Conservation (phyloP, 2,888 invertebrate species). For the Tricholauxania praeusta region DNA sequence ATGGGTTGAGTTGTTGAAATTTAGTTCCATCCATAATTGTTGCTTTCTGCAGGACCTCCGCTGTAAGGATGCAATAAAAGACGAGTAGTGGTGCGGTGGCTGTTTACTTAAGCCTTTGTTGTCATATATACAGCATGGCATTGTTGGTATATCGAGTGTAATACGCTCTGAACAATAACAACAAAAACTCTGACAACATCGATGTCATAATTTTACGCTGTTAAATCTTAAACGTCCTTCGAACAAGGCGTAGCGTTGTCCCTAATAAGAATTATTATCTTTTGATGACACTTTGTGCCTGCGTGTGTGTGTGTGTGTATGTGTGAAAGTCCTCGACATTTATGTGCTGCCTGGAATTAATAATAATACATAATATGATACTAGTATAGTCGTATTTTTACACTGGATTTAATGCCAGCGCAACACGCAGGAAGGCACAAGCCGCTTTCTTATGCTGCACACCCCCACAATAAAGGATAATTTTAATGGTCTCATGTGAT, state of each 20-base stretch:
- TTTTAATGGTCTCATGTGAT: conserved; percentile 26
- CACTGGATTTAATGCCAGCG: conserved; percentile 14
- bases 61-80: too few species aligned
- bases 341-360: conserved; percentile 24
- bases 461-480: neutral
- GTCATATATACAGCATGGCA: conserved; percentile 8
- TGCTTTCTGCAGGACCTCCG: too few species aligned
- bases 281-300: conserved; percentile 41
- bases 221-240: conserved; percentile 27
- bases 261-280: conserved; percentile 41
- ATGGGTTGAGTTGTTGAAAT: neutral
- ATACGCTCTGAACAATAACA: conserved; percentile 8
- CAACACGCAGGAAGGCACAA: conserved; percentile 6
- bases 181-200: conserved; percentile 6
- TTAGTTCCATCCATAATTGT: too few species aligned
- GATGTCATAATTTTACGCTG: conserved; percentile 26
- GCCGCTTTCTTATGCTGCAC: neutral
- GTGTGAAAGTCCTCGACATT: neutral
- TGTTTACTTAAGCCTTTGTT: conserved; percentile 31
- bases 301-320: neutral
- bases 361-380: conserved; percentile 18
- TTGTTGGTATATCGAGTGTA: neutral
- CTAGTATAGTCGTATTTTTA: neutral
- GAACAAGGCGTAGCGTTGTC: conserved; percentile 7
- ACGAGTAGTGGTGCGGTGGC: too few species aligned